Percentiles rank a stretch among this genome's conserved stretches.
These are phyloP conservation scores for Cepaea hortensis DNA, from an alignment of 2,888 invertebrate species.

Conservation along the genomic window DNA sequence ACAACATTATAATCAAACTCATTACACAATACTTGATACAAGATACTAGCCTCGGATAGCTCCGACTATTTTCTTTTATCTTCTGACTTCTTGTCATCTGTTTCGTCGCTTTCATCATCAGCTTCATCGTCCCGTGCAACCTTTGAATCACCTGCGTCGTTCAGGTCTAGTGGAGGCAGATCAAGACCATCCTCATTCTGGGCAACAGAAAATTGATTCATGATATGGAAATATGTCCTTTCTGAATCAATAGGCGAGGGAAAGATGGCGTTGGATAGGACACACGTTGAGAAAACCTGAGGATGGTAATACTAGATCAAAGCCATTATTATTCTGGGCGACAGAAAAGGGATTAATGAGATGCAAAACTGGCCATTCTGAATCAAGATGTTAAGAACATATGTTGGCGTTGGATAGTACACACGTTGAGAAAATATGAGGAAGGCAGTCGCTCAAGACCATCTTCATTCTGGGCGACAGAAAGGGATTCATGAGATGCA, in stretches of 20 bases:
- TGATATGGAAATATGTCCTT: not conserved
- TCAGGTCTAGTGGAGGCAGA: constrained; percentile 34
- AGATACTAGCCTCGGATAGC: not conserved
- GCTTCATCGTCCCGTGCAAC: constrained; percentile 4
- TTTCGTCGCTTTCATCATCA: constrained; percentile 30
- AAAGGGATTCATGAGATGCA: too few relatives aligned
- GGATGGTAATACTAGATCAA: not conserved
- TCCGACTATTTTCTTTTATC: constrained; percentile 8
- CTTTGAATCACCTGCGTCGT: not conserved
- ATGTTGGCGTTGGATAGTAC: too few relatives aligned
- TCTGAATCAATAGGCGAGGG: not conserved
- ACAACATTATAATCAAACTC: too few relatives aligned
- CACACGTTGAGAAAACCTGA: too few relatives aligned
- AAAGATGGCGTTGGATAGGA: not conserved
- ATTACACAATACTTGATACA: too few relatives aligned
- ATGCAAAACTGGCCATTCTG: too few relatives aligned
- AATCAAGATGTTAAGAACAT: too few relatives aligned
- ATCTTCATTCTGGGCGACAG: too few relatives aligned
- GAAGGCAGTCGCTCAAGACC: too few relatives aligned
- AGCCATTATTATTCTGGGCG: constrained; percentile 24
- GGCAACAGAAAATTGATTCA: not conserved
- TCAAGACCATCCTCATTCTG: constrained; percentile 36
- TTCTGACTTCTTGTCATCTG: not conserved
- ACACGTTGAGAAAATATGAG: too few relatives aligned
- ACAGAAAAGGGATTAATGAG: not conserved